These are phyloP conservation scores for Casuarius casuarius DNA, from an alignment of 2,113 vertebrate species.

Conservation along the genomic window DNA sequence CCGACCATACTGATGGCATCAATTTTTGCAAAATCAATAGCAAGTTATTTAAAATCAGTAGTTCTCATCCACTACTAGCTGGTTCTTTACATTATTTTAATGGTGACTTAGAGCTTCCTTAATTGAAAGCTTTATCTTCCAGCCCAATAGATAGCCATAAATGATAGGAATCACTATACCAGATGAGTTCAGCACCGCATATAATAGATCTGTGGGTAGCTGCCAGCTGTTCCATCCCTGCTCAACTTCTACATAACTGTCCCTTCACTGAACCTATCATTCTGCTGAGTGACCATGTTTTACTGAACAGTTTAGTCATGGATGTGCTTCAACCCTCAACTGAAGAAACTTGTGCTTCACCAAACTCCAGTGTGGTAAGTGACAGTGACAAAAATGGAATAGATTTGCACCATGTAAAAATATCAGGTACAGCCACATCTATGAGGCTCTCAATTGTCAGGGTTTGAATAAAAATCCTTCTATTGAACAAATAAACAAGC, in stretches of 20 bases:
- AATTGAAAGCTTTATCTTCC: constrained; percentile 19
- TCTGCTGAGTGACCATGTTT: neutral
- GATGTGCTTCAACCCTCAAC: neutral
- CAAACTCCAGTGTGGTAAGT: neutral
- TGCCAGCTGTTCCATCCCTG: neutral
- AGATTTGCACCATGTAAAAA: neutral
- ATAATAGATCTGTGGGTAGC: neutral
- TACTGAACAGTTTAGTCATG: neutral
- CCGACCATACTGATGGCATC: constrained; percentile 14
- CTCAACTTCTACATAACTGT: neutral
- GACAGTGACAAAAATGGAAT: fast-evolving
- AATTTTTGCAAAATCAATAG: constrained; percentile 57
- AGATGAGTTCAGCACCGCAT: neutral
- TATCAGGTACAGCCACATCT: neutral
- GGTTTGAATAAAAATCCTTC: neutral
- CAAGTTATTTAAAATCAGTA: constrained; percentile 26
- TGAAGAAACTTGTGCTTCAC: neutral
- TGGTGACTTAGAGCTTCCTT: constrained; percentile 11
- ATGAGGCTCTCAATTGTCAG: neutral
- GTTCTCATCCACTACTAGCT: neutral
- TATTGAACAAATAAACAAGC: neutral
- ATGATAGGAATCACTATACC: neutral
- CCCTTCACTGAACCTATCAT: neutral
- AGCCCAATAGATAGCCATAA: neutral
- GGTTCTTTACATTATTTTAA: constrained; percentile 25